Conservation (phyloP, 35 echinoderm and acorn worm genomes). For the Anneissia japonica region DNA sequence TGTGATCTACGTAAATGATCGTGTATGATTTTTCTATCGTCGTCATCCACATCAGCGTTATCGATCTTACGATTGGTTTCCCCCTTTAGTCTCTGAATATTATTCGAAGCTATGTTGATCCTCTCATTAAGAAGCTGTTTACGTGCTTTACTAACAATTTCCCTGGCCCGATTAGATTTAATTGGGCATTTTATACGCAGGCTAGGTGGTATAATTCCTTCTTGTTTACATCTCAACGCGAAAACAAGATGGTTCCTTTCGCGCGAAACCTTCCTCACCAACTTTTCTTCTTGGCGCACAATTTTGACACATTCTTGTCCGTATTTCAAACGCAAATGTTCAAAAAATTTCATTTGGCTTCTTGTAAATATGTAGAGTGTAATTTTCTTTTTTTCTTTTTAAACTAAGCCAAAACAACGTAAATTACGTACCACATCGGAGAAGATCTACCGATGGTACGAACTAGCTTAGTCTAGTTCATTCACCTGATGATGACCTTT, state of each 20-base stretch:
- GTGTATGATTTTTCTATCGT: too few relatives aligned
- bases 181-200: background rate
- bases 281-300: background rate
- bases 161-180: background rate
- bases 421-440: too few relatives aligned
- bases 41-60: too few relatives aligned
- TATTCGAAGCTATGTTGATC: background rate
- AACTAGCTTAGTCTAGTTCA: too few relatives aligned
- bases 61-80: background rate
- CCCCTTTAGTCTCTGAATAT: background rate
- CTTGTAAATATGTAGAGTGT: too few relatives aligned
- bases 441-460: too few relatives aligned
- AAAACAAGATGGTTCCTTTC: background rate
- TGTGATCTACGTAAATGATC: too few relatives aligned
- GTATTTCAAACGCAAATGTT: background rate
- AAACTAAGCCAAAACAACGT: too few relatives aligned
- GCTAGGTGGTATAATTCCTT: background rate
- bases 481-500: too few relatives aligned
- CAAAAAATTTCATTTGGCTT: constrained; percentile 1
- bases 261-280: background rate
- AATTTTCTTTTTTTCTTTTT: too few relatives aligned
- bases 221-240: background rate
- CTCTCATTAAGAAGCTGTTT: background rate
- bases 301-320: background rate
- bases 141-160: background rate